Evolutionary conservation across 2,888 invertebrate species (phyloP).

Genomic region (Myopa tessellatipennis): DNA sequence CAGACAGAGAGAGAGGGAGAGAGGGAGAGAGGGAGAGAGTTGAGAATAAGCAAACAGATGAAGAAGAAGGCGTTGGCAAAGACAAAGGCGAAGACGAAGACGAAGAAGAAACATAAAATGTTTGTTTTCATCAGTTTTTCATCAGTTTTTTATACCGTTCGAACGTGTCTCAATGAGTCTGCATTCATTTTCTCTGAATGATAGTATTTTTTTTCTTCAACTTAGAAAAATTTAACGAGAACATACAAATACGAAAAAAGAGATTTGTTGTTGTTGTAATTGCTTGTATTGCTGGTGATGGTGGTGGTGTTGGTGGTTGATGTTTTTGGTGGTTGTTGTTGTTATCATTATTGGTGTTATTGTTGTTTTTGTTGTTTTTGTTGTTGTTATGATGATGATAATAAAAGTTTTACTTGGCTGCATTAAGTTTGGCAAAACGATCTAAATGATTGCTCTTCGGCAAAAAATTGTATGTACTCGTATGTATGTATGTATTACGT

Average conservation of each 20-base stretch:
- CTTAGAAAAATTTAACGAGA: slow-evolving; percentile 65
- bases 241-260: slow-evolving; percentile 69
- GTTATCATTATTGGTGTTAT: not conserved
- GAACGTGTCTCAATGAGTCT: slow-evolving; percentile 64
- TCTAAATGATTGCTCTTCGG: not conserved
- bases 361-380: not conserved
- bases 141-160: slow-evolving; percentile 51
- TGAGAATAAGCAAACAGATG: not conserved
- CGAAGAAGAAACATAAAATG: slow-evolving; percentile 6
- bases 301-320: slow-evolving; percentile 28
- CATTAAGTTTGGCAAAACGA: not conserved
- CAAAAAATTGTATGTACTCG: not conserved
- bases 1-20: not conserved
- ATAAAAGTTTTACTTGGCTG: slow-evolving; percentile 11
- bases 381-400: not conserved
- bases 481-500: not conserved
- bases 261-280: slow-evolving; percentile 60
- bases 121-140: slow-evolving; percentile 18
- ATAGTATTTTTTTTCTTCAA: slow-evolving; percentile 56
- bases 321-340: slow-evolving; percentile 28
- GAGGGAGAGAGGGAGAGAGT: not conserved
- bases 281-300: slow-evolving; percentile 41
- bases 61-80: not conserved
- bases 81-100: not conserved
- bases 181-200: slow-evolving; percentile 67